Evolutionary conservation across 2,888 invertebrate genomes (phyloP).

Genomic region (Mellilla xanthometata): DNA sequence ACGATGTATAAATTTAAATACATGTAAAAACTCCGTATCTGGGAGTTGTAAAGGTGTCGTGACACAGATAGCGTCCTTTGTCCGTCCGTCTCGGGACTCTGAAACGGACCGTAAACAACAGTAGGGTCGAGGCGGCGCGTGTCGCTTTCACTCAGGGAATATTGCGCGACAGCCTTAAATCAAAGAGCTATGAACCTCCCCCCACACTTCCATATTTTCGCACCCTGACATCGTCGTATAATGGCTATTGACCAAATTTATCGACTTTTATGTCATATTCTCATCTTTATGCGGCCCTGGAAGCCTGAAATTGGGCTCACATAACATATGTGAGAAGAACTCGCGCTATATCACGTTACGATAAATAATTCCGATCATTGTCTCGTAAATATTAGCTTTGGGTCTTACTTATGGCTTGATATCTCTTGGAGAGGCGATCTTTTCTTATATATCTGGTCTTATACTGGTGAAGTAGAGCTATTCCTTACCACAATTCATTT

Average conservation of each 20-base stretch:
- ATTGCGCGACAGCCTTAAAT: constrained; percentile 58
- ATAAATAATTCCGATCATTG: constrained; percentile 55
- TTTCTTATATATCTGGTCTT: background rate
- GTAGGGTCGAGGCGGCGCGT: constrained; percentile 17
- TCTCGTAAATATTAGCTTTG: constrained; percentile 44
- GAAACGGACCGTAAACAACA: constrained; percentile 32
- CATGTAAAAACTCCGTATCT: constrained; percentile 26
- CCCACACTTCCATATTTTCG: constrained; percentile 77
- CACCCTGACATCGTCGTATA: constrained; percentile 76
- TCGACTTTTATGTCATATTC: constrained; percentile 77
- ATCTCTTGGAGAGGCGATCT: constrained; percentile 21
- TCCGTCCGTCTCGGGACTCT: constrained; percentile 23
- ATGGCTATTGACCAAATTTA: constrained; percentile 80
- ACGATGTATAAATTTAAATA: too few species aligned
- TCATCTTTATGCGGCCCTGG: constrained; percentile 69
- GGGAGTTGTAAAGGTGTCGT: constrained; percentile 25
- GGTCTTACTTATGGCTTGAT: constrained; percentile 40
- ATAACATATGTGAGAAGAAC: constrained; percentile 53
- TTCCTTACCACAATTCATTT: too few species aligned
- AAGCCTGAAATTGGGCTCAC: constrained; percentile 56
- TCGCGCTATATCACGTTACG: constrained; percentile 43
- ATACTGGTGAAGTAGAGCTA: too few species aligned
- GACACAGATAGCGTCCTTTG: constrained; percentile 32
- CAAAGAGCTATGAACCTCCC: constrained; percentile 70
- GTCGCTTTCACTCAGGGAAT: constrained; percentile 32